Conservation (phyloP, 2,113 vertebrate species). For the Myiopsitta monachus region DNA sequence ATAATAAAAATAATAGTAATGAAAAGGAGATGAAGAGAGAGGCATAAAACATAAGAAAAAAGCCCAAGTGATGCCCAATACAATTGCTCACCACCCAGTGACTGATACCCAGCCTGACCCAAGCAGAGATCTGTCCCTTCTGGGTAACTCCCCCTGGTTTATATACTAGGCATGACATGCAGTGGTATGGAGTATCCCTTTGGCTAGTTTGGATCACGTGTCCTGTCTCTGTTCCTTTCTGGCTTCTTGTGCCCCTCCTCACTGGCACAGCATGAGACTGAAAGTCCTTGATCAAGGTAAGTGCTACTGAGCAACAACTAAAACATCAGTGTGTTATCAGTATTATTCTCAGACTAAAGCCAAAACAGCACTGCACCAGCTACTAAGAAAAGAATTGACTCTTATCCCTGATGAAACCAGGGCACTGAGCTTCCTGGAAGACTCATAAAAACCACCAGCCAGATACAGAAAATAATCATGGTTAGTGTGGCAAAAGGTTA, state of each 20-base stretch:
- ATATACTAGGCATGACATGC: not conserved
- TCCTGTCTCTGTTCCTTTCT: not conserved
- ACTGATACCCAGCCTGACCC: not conserved
- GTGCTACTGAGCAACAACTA: not conserved
- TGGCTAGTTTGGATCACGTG: not conserved
- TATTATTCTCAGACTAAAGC: not conserved
- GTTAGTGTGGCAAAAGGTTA: constrained; percentile 63
- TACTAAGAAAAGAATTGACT: not conserved
- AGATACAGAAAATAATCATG: constrained; percentile 60
- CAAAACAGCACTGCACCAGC: not conserved
- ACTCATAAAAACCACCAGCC: constrained; percentile 47
- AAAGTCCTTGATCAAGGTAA: not conserved
- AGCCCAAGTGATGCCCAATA: not conserved
- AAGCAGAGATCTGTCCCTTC: not conserved
- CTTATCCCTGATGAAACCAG: not conserved
- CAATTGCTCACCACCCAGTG: not conserved
- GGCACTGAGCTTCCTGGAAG: constrained; percentile 3
- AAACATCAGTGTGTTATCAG: not conserved
- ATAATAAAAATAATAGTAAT: not conserved
- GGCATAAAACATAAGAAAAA: not conserved
- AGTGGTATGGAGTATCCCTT: not conserved
- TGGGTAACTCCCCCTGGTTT: not conserved
- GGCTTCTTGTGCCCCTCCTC: not conserved
- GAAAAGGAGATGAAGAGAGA: not conserved
- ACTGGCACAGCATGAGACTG: not conserved